phyloP scores from a whole-genome alignment of 2,888 invertebrate genomes.

The Empis livida region DNA sequence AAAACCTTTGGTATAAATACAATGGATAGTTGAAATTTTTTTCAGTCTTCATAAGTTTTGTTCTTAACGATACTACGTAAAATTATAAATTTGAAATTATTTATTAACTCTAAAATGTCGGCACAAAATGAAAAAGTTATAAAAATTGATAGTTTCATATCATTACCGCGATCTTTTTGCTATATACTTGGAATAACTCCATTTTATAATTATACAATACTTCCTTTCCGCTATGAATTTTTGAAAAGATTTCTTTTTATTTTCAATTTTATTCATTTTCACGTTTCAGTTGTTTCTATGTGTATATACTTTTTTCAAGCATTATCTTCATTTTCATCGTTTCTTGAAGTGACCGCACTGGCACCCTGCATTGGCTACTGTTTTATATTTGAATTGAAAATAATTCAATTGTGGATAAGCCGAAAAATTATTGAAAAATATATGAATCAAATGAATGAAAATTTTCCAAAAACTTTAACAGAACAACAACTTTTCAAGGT shows the following conservation, averaged over 20 bases:
- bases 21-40: too few relatives aligned
- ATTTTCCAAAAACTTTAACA: slow-evolving; percentile 1
- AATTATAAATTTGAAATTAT: too few relatives aligned
- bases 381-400: slow-evolving; percentile 5
- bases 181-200: too few relatives aligned
- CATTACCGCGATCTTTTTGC: too few relatives aligned
- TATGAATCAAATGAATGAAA: slow-evolving; percentile 2
- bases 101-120: too few relatives aligned
- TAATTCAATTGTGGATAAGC: slow-evolving; percentile 2
- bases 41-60: too few relatives aligned
- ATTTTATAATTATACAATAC: too few relatives aligned
- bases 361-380: slow-evolving; percentile 10
- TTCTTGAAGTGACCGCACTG: slow-evolving; percentile 8
- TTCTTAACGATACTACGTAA: too few relatives aligned
- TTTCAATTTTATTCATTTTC: neutral
- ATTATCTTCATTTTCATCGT: slow-evolving; percentile 1
- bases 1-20: too few relatives aligned
- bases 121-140: too few relatives aligned
- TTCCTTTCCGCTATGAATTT: too few relatives aligned
- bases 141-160: too few relatives aligned
- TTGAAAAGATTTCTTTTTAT: neutral
- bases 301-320: slow-evolving; percentile 2
- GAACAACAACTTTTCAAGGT: neutral
- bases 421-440: slow-evolving; percentile 3
- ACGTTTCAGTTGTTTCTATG: neutral